Conservation (phyloP, 2,113 vertebrate species). For the Brachyhypopomus occidentalis region DNA sequence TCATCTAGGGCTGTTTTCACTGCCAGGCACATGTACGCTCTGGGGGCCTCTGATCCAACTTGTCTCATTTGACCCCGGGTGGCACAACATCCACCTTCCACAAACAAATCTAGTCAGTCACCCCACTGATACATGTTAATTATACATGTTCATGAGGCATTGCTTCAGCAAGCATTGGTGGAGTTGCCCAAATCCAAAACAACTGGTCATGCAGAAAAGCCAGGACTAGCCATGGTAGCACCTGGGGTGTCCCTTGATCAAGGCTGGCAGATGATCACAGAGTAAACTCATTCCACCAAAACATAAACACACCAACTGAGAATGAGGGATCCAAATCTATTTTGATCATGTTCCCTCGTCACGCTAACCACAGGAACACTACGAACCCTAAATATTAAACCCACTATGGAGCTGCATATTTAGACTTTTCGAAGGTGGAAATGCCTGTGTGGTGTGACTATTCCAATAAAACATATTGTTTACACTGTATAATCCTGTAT, state of each 20-base stretch:
- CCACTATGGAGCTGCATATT: slow-evolving; percentile 30
- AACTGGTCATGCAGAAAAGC: slow-evolving; percentile 66
- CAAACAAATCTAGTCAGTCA: slow-evolving; percentile 47
- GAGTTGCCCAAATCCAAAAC: slow-evolving; percentile 55
- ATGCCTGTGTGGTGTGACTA: slow-evolving; percentile 7
- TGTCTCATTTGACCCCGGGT: slow-evolving; percentile 55
- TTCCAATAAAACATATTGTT: slow-evolving; percentile 43
- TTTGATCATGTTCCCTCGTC: slow-evolving; percentile 32
- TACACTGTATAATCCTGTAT: slow-evolving; percentile 43
- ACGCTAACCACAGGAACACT: slow-evolving; percentile 44
- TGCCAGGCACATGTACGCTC: slow-evolving; percentile 38
- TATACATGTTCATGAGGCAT: slow-evolving; percentile 45
- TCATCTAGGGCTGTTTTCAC: slow-evolving; percentile 50
- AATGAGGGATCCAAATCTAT: slow-evolving; percentile 40
- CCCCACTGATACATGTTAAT: slow-evolving; percentile 58
- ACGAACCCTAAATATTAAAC: slow-evolving; percentile 21
- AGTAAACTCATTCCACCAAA: slow-evolving; percentile 56
- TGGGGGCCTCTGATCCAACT: slow-evolving; percentile 42
- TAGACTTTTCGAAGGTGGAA: slow-evolving; percentile 37
- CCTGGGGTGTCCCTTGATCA: slow-evolving; percentile 51
- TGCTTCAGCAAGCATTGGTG: slow-evolving; percentile 46
- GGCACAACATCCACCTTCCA: slow-evolving; percentile 45
- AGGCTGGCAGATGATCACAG: slow-evolving; percentile 59
- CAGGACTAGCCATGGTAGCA: slow-evolving; percentile 50
- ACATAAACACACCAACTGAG: slow-evolving; percentile 56